phyloP scores from a whole-genome alignment of 1,140 invertebrate genomes.

The Glomeris maerens region DNA sequence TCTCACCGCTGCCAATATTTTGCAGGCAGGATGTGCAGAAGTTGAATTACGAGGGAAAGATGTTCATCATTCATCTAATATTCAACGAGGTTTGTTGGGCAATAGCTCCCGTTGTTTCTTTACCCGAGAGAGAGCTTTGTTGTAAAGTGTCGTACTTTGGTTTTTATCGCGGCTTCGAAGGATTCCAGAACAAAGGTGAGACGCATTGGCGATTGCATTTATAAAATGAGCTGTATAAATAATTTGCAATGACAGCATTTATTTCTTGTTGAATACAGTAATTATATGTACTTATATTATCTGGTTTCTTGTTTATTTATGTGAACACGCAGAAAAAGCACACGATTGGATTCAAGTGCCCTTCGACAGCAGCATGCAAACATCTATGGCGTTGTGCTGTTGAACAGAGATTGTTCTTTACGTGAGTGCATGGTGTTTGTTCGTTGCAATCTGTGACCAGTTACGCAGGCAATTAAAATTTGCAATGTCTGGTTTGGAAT shows the following conservation, averaged over 20 bases:
- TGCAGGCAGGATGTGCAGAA: slow-evolving; percentile 67
- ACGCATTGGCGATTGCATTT: too few relatives aligned
- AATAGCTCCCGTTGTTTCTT: too few relatives aligned
- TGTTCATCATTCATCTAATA: slow-evolving; percentile 87
- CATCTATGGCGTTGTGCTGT: slow-evolving; percentile 92
- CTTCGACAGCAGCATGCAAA: slow-evolving; percentile 70
- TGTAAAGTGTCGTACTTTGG: not conserved
- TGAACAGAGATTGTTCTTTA: slow-evolving; percentile 94
- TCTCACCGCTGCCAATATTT: slow-evolving; percentile 7
- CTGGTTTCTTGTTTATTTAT: slow-evolving; percentile 8
- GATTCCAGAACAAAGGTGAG: slow-evolving; percentile 46
- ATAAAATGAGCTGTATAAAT: too few relatives aligned
- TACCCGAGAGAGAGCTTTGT: too few relatives aligned
- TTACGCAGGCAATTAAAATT: too few relatives aligned
- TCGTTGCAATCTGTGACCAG: not conserved
- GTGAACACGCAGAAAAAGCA: slow-evolving; percentile 85
- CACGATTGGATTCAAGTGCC: slow-evolving; percentile 89
- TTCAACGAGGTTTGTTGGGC: slow-evolving; percentile 43
- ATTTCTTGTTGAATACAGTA: slow-evolving; percentile 11
- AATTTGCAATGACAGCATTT: too few relatives aligned
- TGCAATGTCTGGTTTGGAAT: too few relatives aligned
- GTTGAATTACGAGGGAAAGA: slow-evolving; percentile 93
- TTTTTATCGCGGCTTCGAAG: too few relatives aligned
- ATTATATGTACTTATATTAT: slow-evolving; percentile 1
- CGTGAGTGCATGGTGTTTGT: slow-evolving; percentile 49